These are phyloP conservation scores for Neotoxoptera formosana DNA, from an alignment of 1,140 invertebrate genomes.

Conservation along the genomic window DNA sequence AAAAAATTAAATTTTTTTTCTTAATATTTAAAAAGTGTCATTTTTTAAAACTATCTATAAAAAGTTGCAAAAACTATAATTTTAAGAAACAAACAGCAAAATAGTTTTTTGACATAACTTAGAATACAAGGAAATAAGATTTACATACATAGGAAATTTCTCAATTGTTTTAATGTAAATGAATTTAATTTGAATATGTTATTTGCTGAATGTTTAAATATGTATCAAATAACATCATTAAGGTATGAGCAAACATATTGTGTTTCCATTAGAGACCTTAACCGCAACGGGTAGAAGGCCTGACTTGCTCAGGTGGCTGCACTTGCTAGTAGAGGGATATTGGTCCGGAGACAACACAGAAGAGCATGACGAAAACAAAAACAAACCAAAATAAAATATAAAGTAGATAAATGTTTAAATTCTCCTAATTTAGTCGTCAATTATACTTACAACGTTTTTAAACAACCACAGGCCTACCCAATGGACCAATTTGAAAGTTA, in stretches of 20 bases:
- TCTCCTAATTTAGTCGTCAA: slow-evolving; percentile 55
- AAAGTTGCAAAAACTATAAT: slow-evolving; percentile 33
- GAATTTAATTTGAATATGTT: neutral
- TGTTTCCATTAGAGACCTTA: slow-evolving; percentile 60
- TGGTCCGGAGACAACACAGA: slow-evolving; percentile 51
- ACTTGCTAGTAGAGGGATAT: slow-evolving; percentile 59
- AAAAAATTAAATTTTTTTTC: neutral
- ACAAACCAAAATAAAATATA: slow-evolving; percentile 58
- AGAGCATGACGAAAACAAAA: slow-evolving; percentile 58
- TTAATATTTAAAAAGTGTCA: neutral
- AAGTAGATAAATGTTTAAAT: slow-evolving; percentile 54
- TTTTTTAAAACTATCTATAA: neutral
- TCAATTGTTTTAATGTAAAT: neutral
- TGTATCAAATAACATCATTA: slow-evolving; percentile 45
- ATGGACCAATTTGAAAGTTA: slow-evolving; percentile 57
- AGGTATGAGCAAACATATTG: slow-evolving; percentile 56
- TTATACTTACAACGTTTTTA: slow-evolving; percentile 56
- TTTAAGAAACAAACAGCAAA: slow-evolving; percentile 47
- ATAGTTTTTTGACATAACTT: neutral
- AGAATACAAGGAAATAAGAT: neutral
- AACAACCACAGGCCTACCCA: slow-evolving; percentile 56
- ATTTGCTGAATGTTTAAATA: slow-evolving; percentile 49
- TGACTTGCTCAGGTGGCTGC: slow-evolving; percentile 56
- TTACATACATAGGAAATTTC: neutral
- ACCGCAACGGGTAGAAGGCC: slow-evolving; percentile 61